Conservation (phyloP, 2,113 vertebrate genomes). For the Cyrtonyx montezumae region DNA sequence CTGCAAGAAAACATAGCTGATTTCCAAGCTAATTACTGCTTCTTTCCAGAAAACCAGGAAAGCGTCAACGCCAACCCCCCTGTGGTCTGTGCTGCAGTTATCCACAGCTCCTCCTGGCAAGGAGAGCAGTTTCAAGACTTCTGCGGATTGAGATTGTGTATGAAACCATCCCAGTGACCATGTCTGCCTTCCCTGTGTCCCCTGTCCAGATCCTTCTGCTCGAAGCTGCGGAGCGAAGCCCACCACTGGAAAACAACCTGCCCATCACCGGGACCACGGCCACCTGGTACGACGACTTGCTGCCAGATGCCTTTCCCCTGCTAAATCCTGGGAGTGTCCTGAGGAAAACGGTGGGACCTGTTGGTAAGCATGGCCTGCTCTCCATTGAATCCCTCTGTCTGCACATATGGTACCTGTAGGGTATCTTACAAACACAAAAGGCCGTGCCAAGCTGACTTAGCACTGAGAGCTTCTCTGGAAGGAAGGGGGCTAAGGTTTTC, state of each 20-base stretch:
- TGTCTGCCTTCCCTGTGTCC: neutral
- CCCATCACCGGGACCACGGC: constrained; percentile 65
- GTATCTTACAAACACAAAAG: neutral
- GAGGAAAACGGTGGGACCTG: constrained; percentile 70
- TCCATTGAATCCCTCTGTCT: neutral
- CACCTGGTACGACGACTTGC: constrained; percentile 82
- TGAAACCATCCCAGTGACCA: neutral
- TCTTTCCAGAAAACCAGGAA: neutral
- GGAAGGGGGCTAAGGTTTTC: neutral
- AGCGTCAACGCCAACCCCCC: neutral
- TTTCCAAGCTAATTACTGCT: neutral
- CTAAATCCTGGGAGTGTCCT: constrained; percentile 71
- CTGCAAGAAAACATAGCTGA: neutral
- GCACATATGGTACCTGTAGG: rapidly evolving
- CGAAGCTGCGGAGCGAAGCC: constrained; percentile 64
- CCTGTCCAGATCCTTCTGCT: constrained; percentile 83
- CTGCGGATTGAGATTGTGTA: rapidly evolving
- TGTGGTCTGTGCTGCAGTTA: rapidly evolving
- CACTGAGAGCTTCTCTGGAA: neutral
- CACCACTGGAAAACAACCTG: constrained; percentile 69
- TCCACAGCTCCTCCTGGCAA: neutral
- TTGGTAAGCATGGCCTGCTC: constrained; percentile 50
- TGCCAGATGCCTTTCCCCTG: constrained; percentile 82
- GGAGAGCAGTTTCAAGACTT: neutral
- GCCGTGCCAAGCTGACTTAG: rapidly evolving